Base-by-base conservation (phyloP, 2,797 vertebrate species). In the Fistularia tabacaria region DNA sequence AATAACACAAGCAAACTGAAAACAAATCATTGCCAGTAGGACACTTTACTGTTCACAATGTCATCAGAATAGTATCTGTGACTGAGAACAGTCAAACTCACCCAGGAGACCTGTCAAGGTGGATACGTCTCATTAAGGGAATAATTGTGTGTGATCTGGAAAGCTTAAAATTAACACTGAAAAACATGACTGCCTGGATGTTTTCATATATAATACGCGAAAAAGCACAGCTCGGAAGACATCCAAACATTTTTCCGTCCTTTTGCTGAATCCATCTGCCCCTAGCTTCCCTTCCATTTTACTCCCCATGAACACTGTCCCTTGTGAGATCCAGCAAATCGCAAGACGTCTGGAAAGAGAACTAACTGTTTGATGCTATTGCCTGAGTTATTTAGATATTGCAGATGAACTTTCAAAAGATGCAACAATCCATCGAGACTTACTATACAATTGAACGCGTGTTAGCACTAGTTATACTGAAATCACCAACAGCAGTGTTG, bases 281-380 rank as follows among this genome's bases (percentile, higher is more conserved):
- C 72, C 51, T 1, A 3, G 13, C 66, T 79, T 67, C 39, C 43
- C 45, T 63, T 51, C 38, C 3, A 11, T 52, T 60, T 55, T 49
- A 38, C 52, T 57, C 61, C 59, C 48, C 47, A 14, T 64, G 45
- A 62, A 46, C 51, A 57, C 47, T 14, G 10, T 51, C 69, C 68
- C 42, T 59, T 45, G 62, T 62, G 72, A 63, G 68, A 59, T 52
- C 64, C 59, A 50, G 42, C 42, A 64, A 73, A 71, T 66, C 57
- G 60, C 75, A 78, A 82, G 76, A 67, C 83, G 80, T 75, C 72
- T 80, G 73, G 73, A 79, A 57, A 40, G 12, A 37, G 73, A 71
- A 66, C 54, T 58, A 73, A 69, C 10, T 14, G n/a, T 50, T 60
- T 62, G n/a, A n/a, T n/a, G n/a, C n/a, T n/a, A n/a, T n/a, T n/a